Evolutionary conservation across 2,888 invertebrate genomes (phyloP), one percentile per base, ranked within the genome.

Genomic region (Sisyra terminalis): DNA sequence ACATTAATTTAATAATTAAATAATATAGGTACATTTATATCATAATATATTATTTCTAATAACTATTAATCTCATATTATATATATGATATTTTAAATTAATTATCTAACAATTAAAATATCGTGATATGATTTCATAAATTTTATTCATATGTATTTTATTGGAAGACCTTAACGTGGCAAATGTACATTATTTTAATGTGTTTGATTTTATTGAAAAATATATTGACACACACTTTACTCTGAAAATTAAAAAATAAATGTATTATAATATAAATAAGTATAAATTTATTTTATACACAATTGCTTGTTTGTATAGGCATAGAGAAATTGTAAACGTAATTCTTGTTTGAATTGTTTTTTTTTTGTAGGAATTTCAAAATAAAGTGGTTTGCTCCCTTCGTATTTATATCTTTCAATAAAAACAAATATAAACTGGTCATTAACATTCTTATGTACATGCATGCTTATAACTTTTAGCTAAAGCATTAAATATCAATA

Each of bases 91-190:
- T 38, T 16, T 38, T 18, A 35, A 13, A 24, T 24, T 24, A 24
- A 24, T 24, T 35, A 35, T 15, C 13, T 38, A 38, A 38, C 17
- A 18, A 11, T 38, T 15, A 16, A 14, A n/a, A 38, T 15, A 16
- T 17, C 13, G 15, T 38, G 17, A 17, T 38, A 38, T 38, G 38
- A 13, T 38, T 34, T 34, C 3, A 2, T 14, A 14, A 38, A n/a
- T 38, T 38, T 13, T 18, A 38, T 16, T 38, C 16, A n/a, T 16
- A 10, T 38, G 15, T 30, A 30, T 30, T 24, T 24, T 42, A 35
- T 15, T 42, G 42, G 42, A 42, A 42, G 42, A 42, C 42, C 42
- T 34, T 35, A 35, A 42, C 42, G 29, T 42, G 42, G 42, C 42
- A 42, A 42, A 42, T 42, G 16, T 30, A 40, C 40, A 40, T 38